Evolutionary conservation across 2,888 invertebrate genomes (phyloP), one percentile per base, ranked within the genome.

Genomic region (Melanotus villosus): DNA sequence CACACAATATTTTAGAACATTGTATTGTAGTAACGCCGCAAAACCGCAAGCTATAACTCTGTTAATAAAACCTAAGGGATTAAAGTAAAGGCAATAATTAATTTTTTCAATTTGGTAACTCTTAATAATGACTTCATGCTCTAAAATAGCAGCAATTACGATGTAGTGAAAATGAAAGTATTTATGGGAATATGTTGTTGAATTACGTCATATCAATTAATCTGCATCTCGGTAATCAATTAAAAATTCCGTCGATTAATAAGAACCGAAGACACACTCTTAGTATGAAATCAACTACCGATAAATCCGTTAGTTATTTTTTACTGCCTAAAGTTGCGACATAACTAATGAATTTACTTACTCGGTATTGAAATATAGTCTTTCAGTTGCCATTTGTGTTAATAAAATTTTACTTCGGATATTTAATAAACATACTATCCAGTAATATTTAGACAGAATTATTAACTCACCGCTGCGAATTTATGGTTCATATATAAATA

Each of bases 161-260:
- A n/a, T 50, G 50, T 36, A 60, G 16, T 36, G 43, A 60, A 60
- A 50, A 60, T 60, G 60, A 60, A 60, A 60, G 47, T 60, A 60
- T 16, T 26, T 23, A 60, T 14, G 14, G 12, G 32, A 32, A 52
- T 52, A 52, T 5, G 21, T 47, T 30, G 52, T 23, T n/a, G 30
- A 26, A 52, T 52, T 52, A 52, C 52, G 52, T 52, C 52, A 52
- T 52, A 16, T 52, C 52, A 32, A 52, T 52, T 52, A 52, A 52
- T 52, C 32, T 32, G 32, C 52, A 52, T 52, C 47, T 47, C 12
- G n/a, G 52, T 32, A 52, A 32, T 52, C 32, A 32, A 52, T 52
- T 52, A 52, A 52, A 52, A 52, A 52, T 52, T 14, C 52, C 16
- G 18, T 23, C 30, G 18, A 30, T 52, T 32, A 47, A 47, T 47